These are phyloP conservation scores for Actinia equina DNA, from an alignment of 64 coral and sea anemone species.

Conservation along the genomic window DNA sequence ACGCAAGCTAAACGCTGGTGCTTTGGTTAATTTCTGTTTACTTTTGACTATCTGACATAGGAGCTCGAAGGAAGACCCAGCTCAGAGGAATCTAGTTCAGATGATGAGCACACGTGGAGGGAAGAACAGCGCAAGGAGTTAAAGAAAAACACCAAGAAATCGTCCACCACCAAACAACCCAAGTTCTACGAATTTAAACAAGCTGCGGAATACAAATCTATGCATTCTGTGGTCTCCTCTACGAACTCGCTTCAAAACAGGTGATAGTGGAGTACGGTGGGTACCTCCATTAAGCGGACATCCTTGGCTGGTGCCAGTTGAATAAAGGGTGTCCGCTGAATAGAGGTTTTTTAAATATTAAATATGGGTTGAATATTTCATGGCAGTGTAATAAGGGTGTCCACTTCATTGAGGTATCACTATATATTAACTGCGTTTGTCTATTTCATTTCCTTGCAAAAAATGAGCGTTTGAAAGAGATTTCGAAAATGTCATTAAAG, in stretches of 20 bases:
- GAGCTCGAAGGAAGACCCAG: constrained; percentile 73
- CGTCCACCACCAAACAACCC: constrained; percentile 28
- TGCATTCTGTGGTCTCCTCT: constrained; percentile 8
- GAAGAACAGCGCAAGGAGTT: constrained; percentile 18
- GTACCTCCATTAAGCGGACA: too few species aligned
- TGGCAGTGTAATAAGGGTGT: too few species aligned
- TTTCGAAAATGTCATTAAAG: too few species aligned
- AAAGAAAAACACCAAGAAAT: constrained; percentile 32
- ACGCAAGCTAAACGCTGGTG: too few species aligned
- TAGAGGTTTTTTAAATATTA: too few species aligned
- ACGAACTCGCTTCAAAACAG: background rate
- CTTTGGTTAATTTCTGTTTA: background rate
- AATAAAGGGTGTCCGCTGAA: too few species aligned
- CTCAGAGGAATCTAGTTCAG: constrained; percentile 85
- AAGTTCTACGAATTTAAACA: constrained; percentile 96
- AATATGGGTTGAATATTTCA: too few species aligned
- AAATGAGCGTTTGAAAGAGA: too few species aligned
- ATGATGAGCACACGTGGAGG: constrained; percentile 79
- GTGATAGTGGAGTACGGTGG: background rate
- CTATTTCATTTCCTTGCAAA: too few species aligned
- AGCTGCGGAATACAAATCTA: constrained; percentile 52
- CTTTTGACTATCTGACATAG: constrained; percentile 1
- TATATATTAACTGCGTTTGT: too few species aligned
- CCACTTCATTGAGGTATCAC: too few species aligned
- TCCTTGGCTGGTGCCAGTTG: too few species aligned